Evolutionary conservation across 2,888 invertebrate species (phyloP).

Genomic region (Watsonalla cultraria): DNA sequence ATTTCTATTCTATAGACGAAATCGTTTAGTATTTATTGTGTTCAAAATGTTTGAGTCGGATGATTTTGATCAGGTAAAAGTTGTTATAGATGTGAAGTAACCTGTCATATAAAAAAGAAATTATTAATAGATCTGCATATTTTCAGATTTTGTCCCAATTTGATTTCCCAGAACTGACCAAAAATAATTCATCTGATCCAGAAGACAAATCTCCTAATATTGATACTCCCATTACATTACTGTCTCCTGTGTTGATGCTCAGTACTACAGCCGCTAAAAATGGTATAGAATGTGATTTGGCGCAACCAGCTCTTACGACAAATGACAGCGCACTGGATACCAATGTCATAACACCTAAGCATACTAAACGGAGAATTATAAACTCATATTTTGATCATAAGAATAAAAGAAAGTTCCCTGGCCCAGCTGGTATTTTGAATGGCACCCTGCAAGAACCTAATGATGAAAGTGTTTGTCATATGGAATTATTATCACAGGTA

Average conservation of each 20-base stretch:
- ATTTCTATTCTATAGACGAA: no score
- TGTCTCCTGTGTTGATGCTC: conserved; percentile 3
- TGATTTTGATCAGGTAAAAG: conserved; percentile 63
- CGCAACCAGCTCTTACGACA: neutral
- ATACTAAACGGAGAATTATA: conserved; percentile 61
- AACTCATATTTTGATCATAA: conserved; percentile 61
- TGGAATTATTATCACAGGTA: conserved; percentile 70
- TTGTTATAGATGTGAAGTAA: conserved; percentile 1
- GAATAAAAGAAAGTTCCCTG: conserved; percentile 68
- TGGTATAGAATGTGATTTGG: conserved; percentile 3
- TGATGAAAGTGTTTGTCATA: conserved; percentile 53
- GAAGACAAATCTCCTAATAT: neutral
- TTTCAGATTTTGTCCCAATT: conserved; percentile 65
- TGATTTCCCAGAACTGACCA: conserved; percentile 45
- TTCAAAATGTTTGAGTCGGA: conserved; percentile 66
- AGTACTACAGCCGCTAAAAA: neutral
- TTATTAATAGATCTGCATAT: conserved; percentile 3
- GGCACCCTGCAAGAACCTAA: conserved; percentile 48
- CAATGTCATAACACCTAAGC: conserved; percentile 38
- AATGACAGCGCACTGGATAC: neutral
- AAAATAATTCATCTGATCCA: neutral
- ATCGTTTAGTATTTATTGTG: neutral
- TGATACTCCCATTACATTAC: neutral
- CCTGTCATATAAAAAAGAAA: neutral
- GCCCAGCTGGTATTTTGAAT: conserved; percentile 65